Conservation (phyloP, 1,140 invertebrate species). For the Solenopsis fugax region DNA sequence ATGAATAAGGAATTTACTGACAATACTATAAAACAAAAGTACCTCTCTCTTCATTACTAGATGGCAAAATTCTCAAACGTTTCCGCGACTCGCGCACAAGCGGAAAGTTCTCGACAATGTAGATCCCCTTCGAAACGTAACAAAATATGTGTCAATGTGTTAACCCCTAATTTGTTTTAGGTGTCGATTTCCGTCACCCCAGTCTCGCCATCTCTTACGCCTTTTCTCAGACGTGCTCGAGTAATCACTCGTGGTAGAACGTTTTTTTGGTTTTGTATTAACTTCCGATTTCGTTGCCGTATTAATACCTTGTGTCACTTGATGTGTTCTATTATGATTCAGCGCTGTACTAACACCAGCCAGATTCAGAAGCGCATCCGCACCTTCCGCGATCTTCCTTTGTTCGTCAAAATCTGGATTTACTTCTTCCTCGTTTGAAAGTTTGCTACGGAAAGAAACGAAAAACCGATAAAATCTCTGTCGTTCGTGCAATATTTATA, state of each 20-base stretch:
- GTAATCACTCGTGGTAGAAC: constrained; percentile 79
- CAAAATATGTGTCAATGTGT: constrained; percentile 63
- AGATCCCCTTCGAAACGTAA: constrained; percentile 36
- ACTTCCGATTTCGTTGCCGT: constrained; percentile 68
- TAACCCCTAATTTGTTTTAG: constrained; percentile 84
- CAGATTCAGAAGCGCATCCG: constrained; percentile 92
- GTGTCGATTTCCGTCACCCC: constrained; percentile 82
- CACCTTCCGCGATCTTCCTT: constrained; percentile 92
- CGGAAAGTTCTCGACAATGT: constrained; percentile 40
- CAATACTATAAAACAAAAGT: constrained; percentile 27
- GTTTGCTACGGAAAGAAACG: constrained; percentile 73
- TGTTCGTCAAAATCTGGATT: constrained; percentile 90
- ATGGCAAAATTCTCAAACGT: background rate
- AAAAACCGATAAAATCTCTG: constrained; percentile 25
- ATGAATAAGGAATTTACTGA: constrained; percentile 29
- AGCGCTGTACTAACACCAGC: constrained; percentile 88
- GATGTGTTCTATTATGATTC: constrained; percentile 76
- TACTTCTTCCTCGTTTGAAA: constrained; percentile 73
- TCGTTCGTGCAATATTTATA: background rate
- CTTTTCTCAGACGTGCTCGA: constrained; percentile 80
- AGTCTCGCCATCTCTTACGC: constrained; percentile 82
- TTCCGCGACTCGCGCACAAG: constrained; percentile 14
- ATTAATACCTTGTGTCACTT: constrained; percentile 67
- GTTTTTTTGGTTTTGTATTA: constrained; percentile 77
- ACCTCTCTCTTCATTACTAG: background rate